Percentiles rank a stretch among this genome's conserved stretches.
phyloP scores from a whole-genome alignment of 92 coral and sea anemone genomes.

The Parazoanthus darwini region DNA sequence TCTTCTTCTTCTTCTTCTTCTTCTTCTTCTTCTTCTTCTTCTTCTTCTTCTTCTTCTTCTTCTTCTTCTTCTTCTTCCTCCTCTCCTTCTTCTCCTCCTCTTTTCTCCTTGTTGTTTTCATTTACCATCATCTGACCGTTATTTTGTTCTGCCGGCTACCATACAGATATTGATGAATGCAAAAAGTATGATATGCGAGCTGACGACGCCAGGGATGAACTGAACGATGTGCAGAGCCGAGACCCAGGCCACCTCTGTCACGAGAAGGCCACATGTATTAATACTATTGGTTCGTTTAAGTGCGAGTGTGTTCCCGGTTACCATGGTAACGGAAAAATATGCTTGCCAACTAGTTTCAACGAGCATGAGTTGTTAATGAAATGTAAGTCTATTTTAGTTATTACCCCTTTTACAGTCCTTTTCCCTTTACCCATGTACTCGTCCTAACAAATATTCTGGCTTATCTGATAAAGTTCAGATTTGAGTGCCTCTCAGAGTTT shows the following conservation, averaged over 20 bases:
- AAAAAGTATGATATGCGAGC: constrained; percentile 47
- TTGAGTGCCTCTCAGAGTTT: no score
- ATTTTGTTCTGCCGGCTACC: constrained; percentile 8
- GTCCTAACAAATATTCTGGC: no score
- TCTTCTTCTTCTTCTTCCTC: not conserved
- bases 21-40: no score
- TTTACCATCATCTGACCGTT: no score
- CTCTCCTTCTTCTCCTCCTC: not conserved
- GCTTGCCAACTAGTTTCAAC: constrained; percentile 55
- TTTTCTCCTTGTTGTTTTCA: not conserved
- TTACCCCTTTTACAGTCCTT: no score
- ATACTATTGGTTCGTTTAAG: constrained; percentile 82
- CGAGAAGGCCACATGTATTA: constrained; percentile 74
- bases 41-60: not conserved
- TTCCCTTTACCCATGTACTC: no score
- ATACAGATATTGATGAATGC: constrained; percentile 85
- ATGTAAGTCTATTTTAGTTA: constrained; percentile 58
- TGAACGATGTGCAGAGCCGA: constrained; percentile 59
- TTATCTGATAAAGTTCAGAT: no score
- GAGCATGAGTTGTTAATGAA: constrained; percentile 52
- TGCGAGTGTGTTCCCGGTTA: constrained; percentile 89
- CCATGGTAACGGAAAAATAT: constrained; percentile 85
- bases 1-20: not conserved
- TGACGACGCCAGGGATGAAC: constrained; percentile 42
- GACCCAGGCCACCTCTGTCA: constrained; percentile 61